phyloP scores from a whole-genome alignment of 2,888 invertebrate species.

The Ditula angustiorana region DNA sequence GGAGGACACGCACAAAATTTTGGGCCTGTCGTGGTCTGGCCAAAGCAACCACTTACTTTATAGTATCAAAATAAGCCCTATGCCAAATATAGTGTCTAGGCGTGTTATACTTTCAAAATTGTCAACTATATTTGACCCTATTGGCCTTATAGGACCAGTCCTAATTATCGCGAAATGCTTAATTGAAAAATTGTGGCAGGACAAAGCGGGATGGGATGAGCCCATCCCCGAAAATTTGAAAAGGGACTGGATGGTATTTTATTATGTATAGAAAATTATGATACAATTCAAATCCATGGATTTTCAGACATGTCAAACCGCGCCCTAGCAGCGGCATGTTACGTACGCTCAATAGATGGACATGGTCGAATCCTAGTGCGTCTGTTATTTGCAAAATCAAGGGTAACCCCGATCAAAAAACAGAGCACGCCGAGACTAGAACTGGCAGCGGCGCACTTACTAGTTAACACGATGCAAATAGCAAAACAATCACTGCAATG shows the following conservation, averaged over 20 bases:
- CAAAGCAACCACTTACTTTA: neutral
- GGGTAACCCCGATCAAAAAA: constrained; percentile 14
- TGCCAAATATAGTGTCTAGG: constrained; percentile 10
- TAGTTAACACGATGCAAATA: neutral
- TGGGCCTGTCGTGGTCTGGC: neutral
- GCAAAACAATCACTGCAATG: neutral
- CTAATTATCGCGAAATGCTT: constrained; percentile 15
- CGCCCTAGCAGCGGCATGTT: neutral
- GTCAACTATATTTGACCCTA: constrained; percentile 24
- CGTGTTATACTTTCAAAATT: constrained; percentile 7
- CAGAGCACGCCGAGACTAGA: constrained; percentile 30
- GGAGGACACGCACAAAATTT: neutral
- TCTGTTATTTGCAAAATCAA: constrained; percentile 29
- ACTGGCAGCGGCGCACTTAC: constrained; percentile 4
- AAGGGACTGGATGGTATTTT: neutral
- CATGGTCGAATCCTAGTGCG: neutral
- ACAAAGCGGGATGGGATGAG: constrained; percentile 3
- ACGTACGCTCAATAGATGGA: neutral
- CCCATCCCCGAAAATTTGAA: neutral
- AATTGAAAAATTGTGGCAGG: constrained; percentile 12
- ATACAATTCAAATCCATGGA: neutral
- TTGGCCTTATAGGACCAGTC: constrained; percentile 10
- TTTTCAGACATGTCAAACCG: neutral
- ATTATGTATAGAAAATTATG: neutral
- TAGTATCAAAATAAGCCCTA: too few species aligned